Percentiles rank a stretch among this genome's conserved stretches.
Evolutionary conservation across 2,113 vertebrate genomes (phyloP).

Genomic region (rat (Rattus norvegicus)): DNA sequence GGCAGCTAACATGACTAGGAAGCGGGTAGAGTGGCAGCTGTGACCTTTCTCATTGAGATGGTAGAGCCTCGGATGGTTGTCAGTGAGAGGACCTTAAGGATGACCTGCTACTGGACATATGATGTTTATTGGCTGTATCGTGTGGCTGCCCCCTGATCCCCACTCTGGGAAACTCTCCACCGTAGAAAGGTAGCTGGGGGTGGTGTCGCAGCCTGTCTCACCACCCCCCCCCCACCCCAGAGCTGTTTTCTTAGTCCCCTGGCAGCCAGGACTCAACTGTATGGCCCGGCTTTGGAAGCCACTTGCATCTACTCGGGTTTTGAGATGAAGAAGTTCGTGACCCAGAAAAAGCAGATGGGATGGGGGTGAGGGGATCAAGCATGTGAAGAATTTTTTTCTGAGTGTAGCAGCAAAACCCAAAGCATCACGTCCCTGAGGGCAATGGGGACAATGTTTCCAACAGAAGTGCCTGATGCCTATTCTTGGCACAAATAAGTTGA

Average conservation of each 20-base stretch:
- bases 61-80: not conserved
- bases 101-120: not conserved
- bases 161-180: not conserved
- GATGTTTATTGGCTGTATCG: not conserved
- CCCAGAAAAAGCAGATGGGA: not conserved
- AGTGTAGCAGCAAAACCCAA: not conserved
- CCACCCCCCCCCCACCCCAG: not conserved
- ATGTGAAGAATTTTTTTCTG: conserved; percentile 17
- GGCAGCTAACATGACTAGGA: not conserved
- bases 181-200: not conserved
- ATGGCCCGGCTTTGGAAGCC: not conserved
- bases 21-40: not conserved
- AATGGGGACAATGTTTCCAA: not conserved
- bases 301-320: conserved; percentile 30
- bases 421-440: not conserved
- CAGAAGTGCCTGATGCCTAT: not conserved
- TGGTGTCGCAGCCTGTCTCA: not conserved
- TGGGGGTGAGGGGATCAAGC: no score
- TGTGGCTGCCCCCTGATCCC: not conserved
- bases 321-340: not conserved
- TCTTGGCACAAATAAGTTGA: not conserved
- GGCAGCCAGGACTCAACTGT: not conserved
- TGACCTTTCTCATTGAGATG: not conserved
- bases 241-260: not conserved
- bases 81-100: not conserved